Conservation (phyloP, 1,140 invertebrate species). For the Ceratoteleas bidentatus region DNA sequence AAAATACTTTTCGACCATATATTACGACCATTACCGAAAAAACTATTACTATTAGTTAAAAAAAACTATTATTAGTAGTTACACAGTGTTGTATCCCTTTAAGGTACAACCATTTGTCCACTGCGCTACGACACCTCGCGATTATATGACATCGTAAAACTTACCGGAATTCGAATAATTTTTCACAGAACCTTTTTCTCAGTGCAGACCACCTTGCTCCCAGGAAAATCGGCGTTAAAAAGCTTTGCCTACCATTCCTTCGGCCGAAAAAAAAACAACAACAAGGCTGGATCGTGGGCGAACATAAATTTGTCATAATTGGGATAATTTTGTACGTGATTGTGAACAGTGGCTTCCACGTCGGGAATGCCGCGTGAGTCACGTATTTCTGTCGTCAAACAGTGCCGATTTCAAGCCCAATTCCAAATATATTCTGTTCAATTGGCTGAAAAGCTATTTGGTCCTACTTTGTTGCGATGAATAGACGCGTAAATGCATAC, state of each 20-base stretch:
- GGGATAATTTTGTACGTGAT: slow-evolving; percentile 56
- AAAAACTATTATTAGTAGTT: too few species aligned
- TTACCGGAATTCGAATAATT: too few species aligned
- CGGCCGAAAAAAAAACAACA: slow-evolving; percentile 6
- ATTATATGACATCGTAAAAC: too few species aligned
- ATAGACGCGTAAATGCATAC: slow-evolving; percentile 59
- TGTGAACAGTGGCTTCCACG: slow-evolving; percentile 25
- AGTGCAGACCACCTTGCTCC: neutral
- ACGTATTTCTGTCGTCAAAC: slow-evolving; percentile 58
- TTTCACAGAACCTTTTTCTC: too few species aligned
- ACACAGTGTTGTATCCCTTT: too few species aligned
- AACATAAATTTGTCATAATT: slow-evolving; percentile 58
- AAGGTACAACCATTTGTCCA: too few species aligned
- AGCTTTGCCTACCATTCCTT: too few species aligned
- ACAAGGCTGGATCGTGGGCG: slow-evolving; percentile 8
- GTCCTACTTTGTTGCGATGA: slow-evolving; percentile 49
- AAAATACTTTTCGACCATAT: too few species aligned
- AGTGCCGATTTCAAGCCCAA: slow-evolving; percentile 58
- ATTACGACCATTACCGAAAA: too few species aligned
- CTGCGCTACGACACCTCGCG: too few species aligned
- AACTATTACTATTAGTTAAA: too few species aligned
- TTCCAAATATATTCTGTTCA: slow-evolving; percentile 51
- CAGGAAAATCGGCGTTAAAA: neutral
- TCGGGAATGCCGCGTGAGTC: slow-evolving; percentile 45
- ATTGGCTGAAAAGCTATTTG: slow-evolving; percentile 62